These are phyloP conservation scores for Tychaedon coryphoeus DNA, from an alignment of 2,113 vertebrate genomes.

Conservation along the genomic window DNA sequence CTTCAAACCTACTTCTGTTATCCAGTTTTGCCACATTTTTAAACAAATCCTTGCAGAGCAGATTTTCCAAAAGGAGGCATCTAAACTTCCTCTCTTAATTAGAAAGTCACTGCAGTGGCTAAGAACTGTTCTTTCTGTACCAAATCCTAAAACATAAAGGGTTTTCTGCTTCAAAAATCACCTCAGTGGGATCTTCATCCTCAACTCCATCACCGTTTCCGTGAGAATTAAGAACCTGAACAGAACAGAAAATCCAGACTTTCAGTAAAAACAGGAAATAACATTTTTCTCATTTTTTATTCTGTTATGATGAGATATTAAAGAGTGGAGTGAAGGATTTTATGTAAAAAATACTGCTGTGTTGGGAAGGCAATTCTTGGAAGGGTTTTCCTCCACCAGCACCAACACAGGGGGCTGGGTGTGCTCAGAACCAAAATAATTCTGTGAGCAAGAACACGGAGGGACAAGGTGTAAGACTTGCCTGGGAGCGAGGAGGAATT, in stretches of 20 bases:
- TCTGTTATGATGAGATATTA: not conserved
- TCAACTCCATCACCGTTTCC: not conserved
- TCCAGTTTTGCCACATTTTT: not conserved
- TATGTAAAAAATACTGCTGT: not conserved
- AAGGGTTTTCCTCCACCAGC: not conserved
- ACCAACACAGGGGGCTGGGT: too few species aligned
- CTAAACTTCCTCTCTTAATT: not conserved
- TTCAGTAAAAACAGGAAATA: not conserved
- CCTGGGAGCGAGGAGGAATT: too few species aligned
- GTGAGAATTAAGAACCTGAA: not conserved
- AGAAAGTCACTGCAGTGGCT: not conserved
- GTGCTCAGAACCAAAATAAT: too few species aligned
- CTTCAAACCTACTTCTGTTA: not conserved
- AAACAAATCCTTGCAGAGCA: not conserved
- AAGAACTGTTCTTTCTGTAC: not conserved
- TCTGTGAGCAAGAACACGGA: too few species aligned
- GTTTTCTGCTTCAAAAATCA: not conserved
- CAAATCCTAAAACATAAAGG: not conserved
- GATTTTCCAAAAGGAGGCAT: not conserved
- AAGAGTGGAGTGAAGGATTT: accelerated
- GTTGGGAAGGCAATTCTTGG: not conserved
- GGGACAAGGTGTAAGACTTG: too few species aligned
- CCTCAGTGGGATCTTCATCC: not conserved
- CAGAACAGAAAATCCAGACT: not conserved
- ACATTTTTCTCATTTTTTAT: accelerated